Conservation (phyloP, 2,113 vertebrate species). For the Oophaga pumilio region DNA sequence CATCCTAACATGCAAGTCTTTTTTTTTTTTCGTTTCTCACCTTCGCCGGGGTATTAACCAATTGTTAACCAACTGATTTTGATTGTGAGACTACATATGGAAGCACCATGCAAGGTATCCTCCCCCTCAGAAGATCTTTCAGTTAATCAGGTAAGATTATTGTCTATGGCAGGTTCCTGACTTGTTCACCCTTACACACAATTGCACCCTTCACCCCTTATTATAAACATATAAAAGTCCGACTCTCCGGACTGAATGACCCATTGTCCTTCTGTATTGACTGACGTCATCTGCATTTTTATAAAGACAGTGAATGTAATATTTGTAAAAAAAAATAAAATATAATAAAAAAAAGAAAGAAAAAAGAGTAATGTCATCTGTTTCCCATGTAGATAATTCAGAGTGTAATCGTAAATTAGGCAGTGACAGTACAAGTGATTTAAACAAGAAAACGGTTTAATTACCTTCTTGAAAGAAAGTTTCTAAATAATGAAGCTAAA, state of each 20-base stretch:
- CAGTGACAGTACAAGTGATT: no score
- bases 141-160: background rate
- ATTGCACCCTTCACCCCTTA: background rate
- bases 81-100: background rate
- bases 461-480: no score
- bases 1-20: background rate
- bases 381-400: background rate
- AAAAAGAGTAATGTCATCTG: background rate
- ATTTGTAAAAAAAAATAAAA: constrained; percentile 43
- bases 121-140: background rate
- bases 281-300: constrained; percentile 36
- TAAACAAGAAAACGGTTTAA: no score
- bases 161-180: background rate
- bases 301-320: constrained; percentile 55
- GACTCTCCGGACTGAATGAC: background rate
- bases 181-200: background rate
- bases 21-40: background rate
- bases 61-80: background rate
- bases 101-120: background rate
- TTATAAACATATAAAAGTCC: background rate
- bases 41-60: background rate
- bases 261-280: background rate
- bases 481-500: no score
- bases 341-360: constrained; percentile 12
- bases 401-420: no score